Evolutionary conservation across 2,888 invertebrate species (phyloP).

Genomic region (Deilephila elpenor): DNA sequence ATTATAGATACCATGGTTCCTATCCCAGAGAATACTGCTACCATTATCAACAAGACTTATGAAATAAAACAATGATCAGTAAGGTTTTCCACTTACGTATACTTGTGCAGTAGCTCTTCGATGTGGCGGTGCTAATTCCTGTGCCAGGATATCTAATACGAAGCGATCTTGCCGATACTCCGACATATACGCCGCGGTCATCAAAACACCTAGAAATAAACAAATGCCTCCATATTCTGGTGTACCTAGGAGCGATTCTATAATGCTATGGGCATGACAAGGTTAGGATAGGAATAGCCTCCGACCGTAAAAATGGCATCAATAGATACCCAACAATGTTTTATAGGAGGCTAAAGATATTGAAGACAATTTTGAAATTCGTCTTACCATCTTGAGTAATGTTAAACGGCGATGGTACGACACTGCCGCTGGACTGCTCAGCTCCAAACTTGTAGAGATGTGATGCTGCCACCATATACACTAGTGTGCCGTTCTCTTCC

Average conservation of each 20-base stretch:
- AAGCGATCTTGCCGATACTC: slow-evolving; percentile 96
- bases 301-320: no score
- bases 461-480: slow-evolving; percentile 92
- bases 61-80: background rate
- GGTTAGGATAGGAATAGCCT: no score
- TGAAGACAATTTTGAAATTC: no score
- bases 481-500: slow-evolving; percentile 92
- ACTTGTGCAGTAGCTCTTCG: slow-evolving; percentile 90
- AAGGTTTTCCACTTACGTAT: slow-evolving; percentile 81
- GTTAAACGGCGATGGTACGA: slow-evolving; percentile 94
- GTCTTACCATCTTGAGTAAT: slow-evolving; percentile 88
- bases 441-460: slow-evolving; percentile 92
- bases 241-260: no score
- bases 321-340: background rate
- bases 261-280: no score
- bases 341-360: background rate
- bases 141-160: slow-evolving; percentile 92
- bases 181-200: slow-evolving; percentile 92
- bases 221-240: no score
- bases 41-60: no score
- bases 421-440: slow-evolving; percentile 91
- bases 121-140: slow-evolving; percentile 91
- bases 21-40: no score
- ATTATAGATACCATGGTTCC: no score
- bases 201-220: slow-evolving; percentile 73